phyloP scores from a whole-genome alignment of 1,140 invertebrate species.

The Thaumetopoea pityocampa region DNA sequence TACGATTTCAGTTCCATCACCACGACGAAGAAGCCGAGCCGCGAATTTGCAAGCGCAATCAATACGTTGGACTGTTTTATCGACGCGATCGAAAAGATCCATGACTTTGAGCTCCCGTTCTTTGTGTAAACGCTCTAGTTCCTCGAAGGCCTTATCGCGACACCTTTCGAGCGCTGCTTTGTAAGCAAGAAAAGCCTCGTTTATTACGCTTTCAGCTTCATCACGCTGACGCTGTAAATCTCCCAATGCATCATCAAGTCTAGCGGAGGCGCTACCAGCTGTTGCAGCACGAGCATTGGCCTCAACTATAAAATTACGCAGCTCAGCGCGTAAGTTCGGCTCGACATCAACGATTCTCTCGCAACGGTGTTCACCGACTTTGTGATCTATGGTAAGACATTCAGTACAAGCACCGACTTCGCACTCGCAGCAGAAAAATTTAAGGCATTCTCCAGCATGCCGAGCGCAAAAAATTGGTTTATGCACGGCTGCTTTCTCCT shows the following conservation, averaged over 20 bases:
- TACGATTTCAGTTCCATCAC: constrained; percentile 89
- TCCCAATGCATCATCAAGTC: constrained; percentile 86
- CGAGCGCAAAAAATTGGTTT: constrained; percentile 88
- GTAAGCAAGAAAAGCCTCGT: constrained; percentile 90
- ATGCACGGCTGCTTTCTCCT: constrained; percentile 85
- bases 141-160: constrained; percentile 84
- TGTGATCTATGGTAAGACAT: constrained; percentile 87
- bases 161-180: constrained; percentile 88
- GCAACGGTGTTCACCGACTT: constrained; percentile 86
- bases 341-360: constrained; percentile 86
- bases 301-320: constrained; percentile 83
- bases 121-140: constrained; percentile 88
- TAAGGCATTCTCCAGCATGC: constrained; percentile 86
- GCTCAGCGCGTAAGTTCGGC: constrained; percentile 83
- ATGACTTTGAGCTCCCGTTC: constrained; percentile 91
- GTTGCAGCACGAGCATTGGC: constrained; percentile 83
- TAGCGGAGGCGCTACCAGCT: constrained; percentile 84
- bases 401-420: constrained; percentile 89
- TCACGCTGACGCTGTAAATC: constrained; percentile 91
- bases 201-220: constrained; percentile 88
- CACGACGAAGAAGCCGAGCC: constrained; percentile 85
- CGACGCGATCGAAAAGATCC: constrained; percentile 88
- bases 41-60: constrained; percentile 91
- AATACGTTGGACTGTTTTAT: constrained; percentile 87
- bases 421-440: constrained; percentile 89